A percentile compares a stretch with the other conserved stretches of the same genome.
Conservation (phyloP, 2,797 vertebrate species). For the Prunella strophiata region DNA sequence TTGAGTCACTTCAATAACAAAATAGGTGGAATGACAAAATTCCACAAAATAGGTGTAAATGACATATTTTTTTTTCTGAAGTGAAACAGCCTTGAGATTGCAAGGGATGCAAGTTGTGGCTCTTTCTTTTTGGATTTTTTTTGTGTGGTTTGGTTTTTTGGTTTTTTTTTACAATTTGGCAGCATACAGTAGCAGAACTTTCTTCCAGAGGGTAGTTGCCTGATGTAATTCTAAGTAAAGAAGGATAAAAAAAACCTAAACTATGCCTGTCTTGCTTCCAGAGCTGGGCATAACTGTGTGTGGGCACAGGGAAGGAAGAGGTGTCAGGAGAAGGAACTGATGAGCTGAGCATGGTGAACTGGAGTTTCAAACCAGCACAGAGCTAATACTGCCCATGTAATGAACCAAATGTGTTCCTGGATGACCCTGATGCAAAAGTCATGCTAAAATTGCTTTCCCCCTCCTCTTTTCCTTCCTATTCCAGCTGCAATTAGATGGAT, state of each 20-base stretch:
- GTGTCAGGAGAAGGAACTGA: not conserved
- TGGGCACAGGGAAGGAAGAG: not conserved
- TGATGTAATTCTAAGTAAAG: not conserved
- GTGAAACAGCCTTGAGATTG: not conserved
- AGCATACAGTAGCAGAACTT: not conserved
- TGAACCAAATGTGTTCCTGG: not conserved
- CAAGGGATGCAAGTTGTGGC: accelerated
- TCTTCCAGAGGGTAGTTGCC: not conserved
- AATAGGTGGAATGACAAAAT: not conserved
- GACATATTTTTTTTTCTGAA: not conserved
- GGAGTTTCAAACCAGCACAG: not conserved
- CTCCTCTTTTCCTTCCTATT: not conserved
- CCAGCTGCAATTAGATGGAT: not conserved
- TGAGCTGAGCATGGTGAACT: accelerated
- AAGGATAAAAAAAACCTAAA: not conserved
- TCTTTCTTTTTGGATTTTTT: not conserved
- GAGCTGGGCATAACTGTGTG: not conserved
- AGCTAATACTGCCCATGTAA: not conserved
- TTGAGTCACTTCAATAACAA: not conserved
- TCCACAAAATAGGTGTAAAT: not conserved
- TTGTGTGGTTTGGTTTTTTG: not conserved
- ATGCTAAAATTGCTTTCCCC: not conserved
- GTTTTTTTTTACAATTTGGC: not conserved
- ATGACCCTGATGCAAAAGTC: not conserved
- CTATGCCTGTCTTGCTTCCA: not conserved